A percentile compares a stretch with the other conserved stretches of the same genome.
Conservation (phyloP, 2,888 invertebrate genomes). For the Amphipoea lucens region DNA sequence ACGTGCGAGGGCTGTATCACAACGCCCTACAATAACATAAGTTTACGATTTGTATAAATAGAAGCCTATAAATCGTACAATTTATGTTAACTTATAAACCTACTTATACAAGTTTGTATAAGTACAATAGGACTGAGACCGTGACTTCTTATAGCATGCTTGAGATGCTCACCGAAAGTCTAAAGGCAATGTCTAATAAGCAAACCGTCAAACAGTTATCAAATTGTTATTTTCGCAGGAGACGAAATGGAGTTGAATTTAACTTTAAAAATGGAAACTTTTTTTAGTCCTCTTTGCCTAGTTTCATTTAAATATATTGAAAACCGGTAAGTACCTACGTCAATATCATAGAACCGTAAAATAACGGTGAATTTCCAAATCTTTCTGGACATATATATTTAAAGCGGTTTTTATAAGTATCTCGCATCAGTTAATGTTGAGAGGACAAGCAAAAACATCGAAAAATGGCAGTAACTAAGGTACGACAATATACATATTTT, state of each 20-base stretch:
- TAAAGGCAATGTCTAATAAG: not conserved
- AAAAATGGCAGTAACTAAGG: constrained; percentile 55
- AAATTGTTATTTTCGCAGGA: not conserved
- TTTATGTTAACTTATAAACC: not conserved
- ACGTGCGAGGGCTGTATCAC: no score
- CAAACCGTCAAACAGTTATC: not conserved
- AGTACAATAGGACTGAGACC: not conserved
- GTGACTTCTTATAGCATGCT: not conserved
- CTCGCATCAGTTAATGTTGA: constrained; percentile 46
- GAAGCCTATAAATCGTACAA: not conserved
- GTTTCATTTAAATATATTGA: constrained; percentile 21
- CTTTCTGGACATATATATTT: constrained; percentile 45
- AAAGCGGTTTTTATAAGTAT: constrained; percentile 21
- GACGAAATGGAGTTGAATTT: not conserved
- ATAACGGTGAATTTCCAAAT: constrained; percentile 35
- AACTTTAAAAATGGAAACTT: not conserved
- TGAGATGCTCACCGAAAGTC: not conserved
- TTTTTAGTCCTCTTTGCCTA: not conserved
- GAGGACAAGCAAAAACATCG: constrained; percentile 36
- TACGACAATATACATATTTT: constrained; percentile 29
- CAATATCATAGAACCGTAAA: not conserved
- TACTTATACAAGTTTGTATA: not conserved
- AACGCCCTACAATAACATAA: not conserved
- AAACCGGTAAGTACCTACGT: constrained; percentile 12
- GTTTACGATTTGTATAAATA: not conserved